A percentile compares a stretch with the other conserved stretches of the same genome.
Conservation (phyloP, 2,797 vertebrate species). For the Onychomys torridus region DNA sequence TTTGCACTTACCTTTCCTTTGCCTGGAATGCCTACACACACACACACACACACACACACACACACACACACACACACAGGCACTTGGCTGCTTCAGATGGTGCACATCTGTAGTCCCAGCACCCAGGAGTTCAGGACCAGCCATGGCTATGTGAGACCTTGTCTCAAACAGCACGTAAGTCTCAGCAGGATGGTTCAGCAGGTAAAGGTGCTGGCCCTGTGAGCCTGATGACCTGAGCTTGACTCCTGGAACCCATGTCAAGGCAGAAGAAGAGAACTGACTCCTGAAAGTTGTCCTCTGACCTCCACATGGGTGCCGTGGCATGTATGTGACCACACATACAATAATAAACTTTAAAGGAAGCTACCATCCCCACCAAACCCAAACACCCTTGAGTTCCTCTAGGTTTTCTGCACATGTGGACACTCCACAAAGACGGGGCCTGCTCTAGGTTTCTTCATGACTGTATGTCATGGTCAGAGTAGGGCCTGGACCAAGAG, state of each 20-base stretch:
- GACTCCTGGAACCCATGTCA: too few relatives aligned
- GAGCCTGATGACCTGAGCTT: not conserved
- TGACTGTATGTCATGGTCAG: fast-evolving
- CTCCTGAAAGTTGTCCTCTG: not conserved
- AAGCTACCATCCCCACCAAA: not conserved
- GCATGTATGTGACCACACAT: not conserved
- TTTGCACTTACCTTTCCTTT: not conserved
- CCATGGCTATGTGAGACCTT: not conserved
- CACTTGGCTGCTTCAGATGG: not conserved
- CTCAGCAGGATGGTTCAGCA: not conserved
- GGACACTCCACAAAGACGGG: not conserved
- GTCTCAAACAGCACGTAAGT: not conserved
- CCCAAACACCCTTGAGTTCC: not conserved
- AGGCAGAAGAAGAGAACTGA: not conserved
- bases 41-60: fast-evolving
- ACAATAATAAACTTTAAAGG: not conserved
- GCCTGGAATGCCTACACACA: too few relatives aligned
- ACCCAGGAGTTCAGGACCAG: not conserved
- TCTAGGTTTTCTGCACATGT: fast-evolving
- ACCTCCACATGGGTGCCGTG: not conserved
- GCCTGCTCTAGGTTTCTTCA: fast-evolving
- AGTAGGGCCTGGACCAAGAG: not conserved
- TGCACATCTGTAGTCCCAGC: not conserved
- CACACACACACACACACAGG: fast-evolving
- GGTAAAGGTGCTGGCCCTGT: not conserved